A percentile compares a stretch with the other conserved stretches of the same genome.
Conservation (phyloP, 2,797 vertebrate genomes). For the Sarcoramphus papa region DNA sequence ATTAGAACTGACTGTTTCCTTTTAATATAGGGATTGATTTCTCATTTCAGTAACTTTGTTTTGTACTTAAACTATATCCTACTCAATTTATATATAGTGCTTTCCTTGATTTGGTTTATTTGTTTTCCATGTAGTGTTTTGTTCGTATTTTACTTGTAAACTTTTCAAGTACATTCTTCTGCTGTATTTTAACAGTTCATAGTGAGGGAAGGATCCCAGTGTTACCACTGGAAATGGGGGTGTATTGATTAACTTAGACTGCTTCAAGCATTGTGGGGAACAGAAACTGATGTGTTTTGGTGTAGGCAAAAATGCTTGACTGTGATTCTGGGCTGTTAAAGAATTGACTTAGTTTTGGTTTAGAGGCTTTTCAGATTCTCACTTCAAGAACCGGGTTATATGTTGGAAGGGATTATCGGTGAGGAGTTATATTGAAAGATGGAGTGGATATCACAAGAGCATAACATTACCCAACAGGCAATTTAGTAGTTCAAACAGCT, state of each 20-base stretch:
- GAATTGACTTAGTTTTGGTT: neutral
- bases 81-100: neutral
- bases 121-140: neutral
- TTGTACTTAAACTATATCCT: neutral
- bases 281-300: neutral
- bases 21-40: neutral
- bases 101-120: neutral
- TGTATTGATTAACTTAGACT: neutral
- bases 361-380: neutral
- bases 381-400: neutral
- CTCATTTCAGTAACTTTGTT: neutral
- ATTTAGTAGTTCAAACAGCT: neutral
- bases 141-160: neutral
- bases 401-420: neutral
- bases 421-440: neutral
- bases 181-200: neutral
- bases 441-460: neutral
- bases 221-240: neutral
- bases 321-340: neutral
- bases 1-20: neutral
- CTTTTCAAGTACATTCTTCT: neutral
- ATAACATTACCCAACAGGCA: neutral
- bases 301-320: neutral
- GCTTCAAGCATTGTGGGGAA: neutral
- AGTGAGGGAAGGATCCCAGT: neutral